These are phyloP conservation scores for Tiliqua scincoides DNA, from an alignment of 2,113 vertebrate species.

Conservation along the genomic window DNA sequence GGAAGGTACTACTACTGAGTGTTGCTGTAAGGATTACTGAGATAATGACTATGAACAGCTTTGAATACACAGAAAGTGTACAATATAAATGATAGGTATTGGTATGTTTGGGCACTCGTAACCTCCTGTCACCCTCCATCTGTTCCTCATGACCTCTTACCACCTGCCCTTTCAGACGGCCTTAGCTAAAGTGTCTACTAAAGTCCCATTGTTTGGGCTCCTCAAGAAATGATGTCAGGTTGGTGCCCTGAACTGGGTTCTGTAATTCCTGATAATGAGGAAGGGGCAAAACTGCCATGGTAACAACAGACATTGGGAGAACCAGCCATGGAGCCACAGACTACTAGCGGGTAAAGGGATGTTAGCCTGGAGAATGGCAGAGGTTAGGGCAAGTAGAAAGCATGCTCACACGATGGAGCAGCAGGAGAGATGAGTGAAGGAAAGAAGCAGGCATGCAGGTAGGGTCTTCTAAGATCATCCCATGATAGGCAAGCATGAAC, in stretches of 20 bases:
- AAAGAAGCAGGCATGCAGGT: neutral
- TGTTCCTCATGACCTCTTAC: neutral
- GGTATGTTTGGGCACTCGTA: neutral
- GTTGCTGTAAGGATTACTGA: neutral
- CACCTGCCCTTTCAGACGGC: neutral
- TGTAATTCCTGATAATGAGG: neutral
- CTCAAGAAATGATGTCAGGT: neutral
- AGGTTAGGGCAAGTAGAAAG: neutral
- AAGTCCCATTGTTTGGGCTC: neutral
- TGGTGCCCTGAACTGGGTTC: neutral
- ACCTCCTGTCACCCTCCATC: neutral
- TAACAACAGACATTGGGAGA: neutral
- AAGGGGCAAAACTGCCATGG: neutral
- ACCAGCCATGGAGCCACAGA: neutral
- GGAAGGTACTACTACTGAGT: neutral
- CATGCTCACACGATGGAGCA: neutral
- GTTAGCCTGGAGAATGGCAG: neutral
- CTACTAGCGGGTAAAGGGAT: neutral
- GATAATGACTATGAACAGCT: neutral
- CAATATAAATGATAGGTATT: neutral
- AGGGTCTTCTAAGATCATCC: neutral
- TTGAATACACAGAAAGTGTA: neutral
- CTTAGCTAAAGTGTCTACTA: neutral
- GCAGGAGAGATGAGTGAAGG: neutral
- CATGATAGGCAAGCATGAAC: slow-evolving; percentile 11